Evolutionary conservation across 1,140 invertebrate species (phyloP), one percentile per base, ranked within the genome.

Genomic region (Drosophila aff.): DNA sequence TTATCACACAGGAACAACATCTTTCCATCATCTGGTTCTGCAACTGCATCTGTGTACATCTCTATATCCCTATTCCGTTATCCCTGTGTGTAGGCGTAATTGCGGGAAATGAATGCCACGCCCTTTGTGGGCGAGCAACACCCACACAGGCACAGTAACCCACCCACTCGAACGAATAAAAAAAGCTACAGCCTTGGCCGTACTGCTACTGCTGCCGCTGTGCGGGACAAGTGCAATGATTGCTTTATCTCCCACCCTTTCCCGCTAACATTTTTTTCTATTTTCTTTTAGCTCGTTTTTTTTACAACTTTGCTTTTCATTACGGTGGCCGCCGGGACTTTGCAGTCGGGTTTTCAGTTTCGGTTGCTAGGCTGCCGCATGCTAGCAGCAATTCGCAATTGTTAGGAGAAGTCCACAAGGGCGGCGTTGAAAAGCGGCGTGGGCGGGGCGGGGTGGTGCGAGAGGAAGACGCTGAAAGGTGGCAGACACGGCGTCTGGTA

Each of bases 41-140:
- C 23, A 40, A 53, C 40, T 43, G 36, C 50, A 74, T 38, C 38
- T 74, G 40, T 43, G 23, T 61, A 31, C 40, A 47, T 41, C 43
- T 36, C 47, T 44, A 73, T 49, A 74, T 47, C 55, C 47, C 52
- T 55, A 55, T 55, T 44, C 73, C 60, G 52, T 55, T 55, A 41
- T 49, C 60, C 58, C 46, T 38, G 68, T 87, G 79, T 87, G 79
- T 87, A 69, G 83, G 84, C 77, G 81, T 89, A 89, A 89, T 89
- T 89, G 85, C 74, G 77, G 84, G 85, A 89, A 89, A 89, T 81
- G 78, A 89, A 79, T 89, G 84, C 84, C 84, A 89, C 84, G 84
- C 84, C 84, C 84, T 84, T 79, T 89, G 84, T 83, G 84, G 84
- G 81, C 81, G 85, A 73, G 61, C 62, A 67, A 55, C 64, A 65